Base-by-base conservation (phyloP, 2,888 invertebrate species). In the Quadroppia sp. region DNA sequence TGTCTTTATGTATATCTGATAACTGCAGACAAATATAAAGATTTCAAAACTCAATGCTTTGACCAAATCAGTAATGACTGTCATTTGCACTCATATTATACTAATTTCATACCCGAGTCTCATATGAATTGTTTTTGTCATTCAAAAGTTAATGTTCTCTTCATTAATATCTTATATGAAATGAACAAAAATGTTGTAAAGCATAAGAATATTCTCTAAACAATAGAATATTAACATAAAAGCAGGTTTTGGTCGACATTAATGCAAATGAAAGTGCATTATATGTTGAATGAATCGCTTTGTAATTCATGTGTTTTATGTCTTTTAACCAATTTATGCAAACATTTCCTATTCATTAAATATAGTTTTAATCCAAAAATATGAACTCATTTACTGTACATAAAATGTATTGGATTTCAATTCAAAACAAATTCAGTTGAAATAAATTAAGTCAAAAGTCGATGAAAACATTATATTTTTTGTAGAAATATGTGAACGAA, bases 111-210 rank as follows among this genome's bases (percentile, higher is more conserved):
- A 61, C 9, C 30, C 17, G 61, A 61, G 61, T 61, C 61, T 61
- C 61, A 61, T 61, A 23, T 61, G 61, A 61, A 61, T 61, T 61
- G 32, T 61, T 61, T 59, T 53, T 25, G 17, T 30, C 61, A 36
- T 61, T 32, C 61, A 61, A 28, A 25, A 32, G 28, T 61, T 61
- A 32, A 61, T 61, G 61, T 32, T n/a, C 1, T 20, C 4, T 17
- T 61, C 61, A 61, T 61, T 61, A 61, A 61, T 61, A 61, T 61
- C 61, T 61, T 61, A 61, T 36, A 36, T 36, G 61, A 32, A 30
- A 32, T 61, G 15, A 61, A 61, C 36, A 36, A 4, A 32, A 61
- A 61, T 61, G n/a, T 32, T 32, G 25, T 53, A 32, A 32, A 36
- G 36, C 4, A 36, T 36, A 36, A 36, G 32, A 36, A 61, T 30